These are phyloP conservation scores for Epinotia nisella DNA, from an alignment of 2,888 invertebrate species.

Conservation along the genomic window DNA sequence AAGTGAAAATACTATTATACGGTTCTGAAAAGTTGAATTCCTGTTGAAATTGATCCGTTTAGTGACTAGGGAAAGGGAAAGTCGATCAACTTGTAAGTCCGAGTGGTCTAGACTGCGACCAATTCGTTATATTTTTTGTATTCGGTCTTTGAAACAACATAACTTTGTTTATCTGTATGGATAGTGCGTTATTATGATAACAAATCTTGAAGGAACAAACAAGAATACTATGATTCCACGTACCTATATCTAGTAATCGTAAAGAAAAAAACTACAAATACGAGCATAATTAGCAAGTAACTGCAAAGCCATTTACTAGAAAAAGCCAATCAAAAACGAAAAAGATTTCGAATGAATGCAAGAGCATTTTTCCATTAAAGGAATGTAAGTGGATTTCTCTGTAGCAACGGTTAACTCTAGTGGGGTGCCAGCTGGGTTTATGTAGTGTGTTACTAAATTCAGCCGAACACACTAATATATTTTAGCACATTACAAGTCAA, in stretches of 20 bases:
- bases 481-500: conserved; percentile 17
- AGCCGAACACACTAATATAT: neutral
- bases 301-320: neutral
- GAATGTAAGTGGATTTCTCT: conserved; percentile 40
- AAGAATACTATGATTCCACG: neutral
- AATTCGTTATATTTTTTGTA: no score
- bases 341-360: conserved; percentile 33
- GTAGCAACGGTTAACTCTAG: conserved; percentile 34
- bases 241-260: neutral
- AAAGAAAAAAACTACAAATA: neutral
- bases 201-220: no score
- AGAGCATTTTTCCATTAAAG: conserved; percentile 40
- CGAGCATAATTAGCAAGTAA: neutral
- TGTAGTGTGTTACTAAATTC: neutral
- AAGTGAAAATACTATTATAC: no score
- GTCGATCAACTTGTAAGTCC: no score
- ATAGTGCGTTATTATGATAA: no score
- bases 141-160: no score
- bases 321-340: conserved; percentile 16
- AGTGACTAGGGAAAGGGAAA: no score
- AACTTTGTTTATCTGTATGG: no score
- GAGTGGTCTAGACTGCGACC: no score
- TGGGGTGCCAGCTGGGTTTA: conserved; percentile 20
- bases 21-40: no score
- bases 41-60: no score